Percentiles rank a stretch among this genome's conserved stretches.
These are phyloP conservation scores for Ptychobarbus kaznakovi DNA, from an alignment of 2,797 vertebrate genomes.

Conservation along the genomic window DNA sequence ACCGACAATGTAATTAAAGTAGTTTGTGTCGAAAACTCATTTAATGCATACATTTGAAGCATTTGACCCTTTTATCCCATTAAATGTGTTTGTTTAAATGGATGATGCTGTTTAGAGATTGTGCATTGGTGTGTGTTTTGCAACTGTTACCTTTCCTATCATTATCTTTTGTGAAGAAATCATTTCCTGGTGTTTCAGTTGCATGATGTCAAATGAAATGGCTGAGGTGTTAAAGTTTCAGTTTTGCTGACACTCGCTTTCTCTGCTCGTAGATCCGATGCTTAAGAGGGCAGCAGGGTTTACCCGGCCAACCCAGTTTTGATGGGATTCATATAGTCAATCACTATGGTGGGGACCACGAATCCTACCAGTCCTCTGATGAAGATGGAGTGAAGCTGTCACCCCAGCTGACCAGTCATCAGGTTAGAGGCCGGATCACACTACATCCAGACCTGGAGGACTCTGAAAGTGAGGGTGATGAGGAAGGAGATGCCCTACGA, in stretches of 20 bases:
- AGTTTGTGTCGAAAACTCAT: slow-evolving; percentile 16
- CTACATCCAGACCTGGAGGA: slow-evolving; percentile 82
- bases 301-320: slow-evolving; percentile 85
- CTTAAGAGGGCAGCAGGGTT: slow-evolving; percentile 86
- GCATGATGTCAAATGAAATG: slow-evolving; percentile 1
- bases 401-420: slow-evolving; percentile 65
- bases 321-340: slow-evolving; percentile 96
- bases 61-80: neutral
- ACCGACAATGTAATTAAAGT: neutral
- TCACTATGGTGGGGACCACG: slow-evolving; percentile 87
- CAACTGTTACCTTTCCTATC: neutral
- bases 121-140: slow-evolving; percentile 24
- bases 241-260: neutral
- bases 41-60: neutral
- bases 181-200: neutral
- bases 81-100: slow-evolving; percentile 26
- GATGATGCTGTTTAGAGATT: neutral
- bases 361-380: slow-evolving; percentile 92
- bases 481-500: slow-evolving; percentile 77
- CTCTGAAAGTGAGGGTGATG: slow-evolving; percentile 85
- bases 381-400: slow-evolving; percentile 83
- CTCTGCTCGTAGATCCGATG: slow-evolving; percentile 85
- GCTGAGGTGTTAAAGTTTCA: neutral
- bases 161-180: neutral
- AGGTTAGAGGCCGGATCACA: slow-evolving; percentile 73